These are phyloP conservation scores for Cossypha heuglini DNA, from an alignment of 2,797 vertebrate genomes.

Conservation along the genomic window DNA sequence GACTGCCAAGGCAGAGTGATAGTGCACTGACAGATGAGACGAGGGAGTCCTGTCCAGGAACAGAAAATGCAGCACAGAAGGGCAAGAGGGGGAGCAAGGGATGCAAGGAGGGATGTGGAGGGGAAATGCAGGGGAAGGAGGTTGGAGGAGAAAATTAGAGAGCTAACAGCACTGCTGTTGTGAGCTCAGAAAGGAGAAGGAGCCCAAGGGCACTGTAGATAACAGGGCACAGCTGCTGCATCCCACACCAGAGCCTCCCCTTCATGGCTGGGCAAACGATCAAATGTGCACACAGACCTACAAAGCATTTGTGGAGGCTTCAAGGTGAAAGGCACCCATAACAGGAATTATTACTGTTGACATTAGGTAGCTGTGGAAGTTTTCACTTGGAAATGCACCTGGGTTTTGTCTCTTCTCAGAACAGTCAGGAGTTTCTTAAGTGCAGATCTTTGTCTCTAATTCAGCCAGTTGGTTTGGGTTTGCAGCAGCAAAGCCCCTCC, in stretches of 20 bases:
- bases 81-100: neutral
- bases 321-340: neutral
- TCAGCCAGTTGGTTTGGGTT: neutral
- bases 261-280: neutral
- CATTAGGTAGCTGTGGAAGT: neutral
- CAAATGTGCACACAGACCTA: neutral
- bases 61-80: neutral
- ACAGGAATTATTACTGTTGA: neutral
- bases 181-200: neutral
- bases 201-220: neutral
- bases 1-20: neutral
- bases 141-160: neutral
- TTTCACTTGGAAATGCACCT: neutral
- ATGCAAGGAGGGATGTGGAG: neutral
- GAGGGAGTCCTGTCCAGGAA: neutral
- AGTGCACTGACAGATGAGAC: neutral
- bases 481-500: neutral
- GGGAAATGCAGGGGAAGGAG: neutral
- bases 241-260: neutral
- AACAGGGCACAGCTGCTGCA: neutral
- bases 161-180: neutral
- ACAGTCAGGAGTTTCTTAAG: neutral
- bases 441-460: neutral
- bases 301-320: neutral
- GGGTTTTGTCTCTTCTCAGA: neutral